Evolutionary conservation across 2,888 invertebrate species (phyloP).

Genomic region (Perizoma flavofasciatum): DNA sequence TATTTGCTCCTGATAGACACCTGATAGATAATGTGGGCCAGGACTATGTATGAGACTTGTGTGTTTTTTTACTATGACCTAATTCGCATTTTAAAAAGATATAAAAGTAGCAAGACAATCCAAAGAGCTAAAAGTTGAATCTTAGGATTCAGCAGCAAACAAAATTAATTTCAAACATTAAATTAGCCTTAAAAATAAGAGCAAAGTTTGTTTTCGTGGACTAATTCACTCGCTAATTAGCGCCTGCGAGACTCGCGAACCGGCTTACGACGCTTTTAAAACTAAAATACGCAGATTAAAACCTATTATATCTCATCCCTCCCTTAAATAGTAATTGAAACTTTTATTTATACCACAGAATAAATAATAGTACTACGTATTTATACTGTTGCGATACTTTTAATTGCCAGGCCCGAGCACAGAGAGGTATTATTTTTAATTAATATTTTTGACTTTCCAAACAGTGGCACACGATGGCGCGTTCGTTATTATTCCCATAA

Average conservation of each 20-base stretch:
- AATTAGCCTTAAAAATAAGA: conserved; percentile 26
- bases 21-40: no score
- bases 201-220: conserved; percentile 27
- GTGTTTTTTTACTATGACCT: no score
- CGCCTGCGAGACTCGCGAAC: conserved; percentile 24
- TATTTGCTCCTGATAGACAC: no score
- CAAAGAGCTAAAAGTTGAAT: conserved; percentile 7
- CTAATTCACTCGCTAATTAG: conserved; percentile 43
- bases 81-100: not conserved
- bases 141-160: conserved; percentile 7
- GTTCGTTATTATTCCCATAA: conserved; percentile 38
- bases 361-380: no score
- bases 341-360: conserved; percentile 53
- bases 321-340: conserved; percentile 54
- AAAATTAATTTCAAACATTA: conserved; percentile 21
- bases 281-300: conserved; percentile 47
- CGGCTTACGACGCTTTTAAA: conserved; percentile 43
- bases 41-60: no score
- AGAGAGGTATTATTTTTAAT: conserved; percentile 67
- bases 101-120: conserved; percentile 4
- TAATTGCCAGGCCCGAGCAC: conserved; percentile 58
- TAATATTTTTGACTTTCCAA: conserved; percentile 56
- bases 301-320: conserved; percentile 43
- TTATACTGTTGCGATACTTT: conserved; percentile 42
- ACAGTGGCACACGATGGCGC: conserved; percentile 41